Conservation (phyloP, 2,888 invertebrate genomes). For the Tetramorium bicarinatum region DNA sequence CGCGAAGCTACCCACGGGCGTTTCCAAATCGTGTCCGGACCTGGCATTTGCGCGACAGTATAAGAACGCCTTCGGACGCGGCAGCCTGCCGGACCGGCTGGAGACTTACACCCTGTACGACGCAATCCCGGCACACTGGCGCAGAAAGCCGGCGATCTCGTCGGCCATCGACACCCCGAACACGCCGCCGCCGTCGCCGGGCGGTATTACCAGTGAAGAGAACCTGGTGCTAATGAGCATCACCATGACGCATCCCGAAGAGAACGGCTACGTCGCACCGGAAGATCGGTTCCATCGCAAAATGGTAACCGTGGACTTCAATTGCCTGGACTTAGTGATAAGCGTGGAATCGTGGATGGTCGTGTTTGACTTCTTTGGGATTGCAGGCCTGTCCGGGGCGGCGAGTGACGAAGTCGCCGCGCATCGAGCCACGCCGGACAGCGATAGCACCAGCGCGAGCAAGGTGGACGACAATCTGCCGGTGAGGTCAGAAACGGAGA, state of each 20-base stretch:
- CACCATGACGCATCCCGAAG: slow-evolving; percentile 77
- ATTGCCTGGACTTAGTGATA: slow-evolving; percentile 95
- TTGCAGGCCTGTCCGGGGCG: slow-evolving; percentile 81
- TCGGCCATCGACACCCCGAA: slow-evolving; percentile 79
- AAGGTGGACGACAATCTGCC: slow-evolving; percentile 63
- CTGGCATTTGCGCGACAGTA: slow-evolving; percentile 86
- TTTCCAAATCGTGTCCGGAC: slow-evolving; percentile 94
- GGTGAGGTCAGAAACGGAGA: slow-evolving; percentile 89
- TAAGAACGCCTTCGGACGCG: slow-evolving; percentile 75
- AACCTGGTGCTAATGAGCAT: slow-evolving; percentile 85
- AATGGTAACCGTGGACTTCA: slow-evolving; percentile 94
- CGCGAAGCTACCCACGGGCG: slow-evolving; percentile 79
- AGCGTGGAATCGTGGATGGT: slow-evolving; percentile 98
- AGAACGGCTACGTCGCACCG: slow-evolving; percentile 48
- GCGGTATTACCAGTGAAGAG: slow-evolving; percentile 83
- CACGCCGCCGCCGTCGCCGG: slow-evolving; percentile 84
- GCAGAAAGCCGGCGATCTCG: slow-evolving; percentile 76
- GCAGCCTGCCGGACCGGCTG: slow-evolving; percentile 83
- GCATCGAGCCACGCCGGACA: slow-evolving; percentile 65
- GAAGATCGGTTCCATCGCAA: slow-evolving; percentile 82
- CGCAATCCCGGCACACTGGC: slow-evolving; percentile 83
- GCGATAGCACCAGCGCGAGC: slow-evolving; percentile 54
- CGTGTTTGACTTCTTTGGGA: slow-evolving; percentile 96
- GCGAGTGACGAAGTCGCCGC: slow-evolving; percentile 65
- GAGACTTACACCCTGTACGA: slow-evolving; percentile 83